Base-by-base conservation (phyloP, 2,888 invertebrate species). In the Sisyra nigra region DNA sequence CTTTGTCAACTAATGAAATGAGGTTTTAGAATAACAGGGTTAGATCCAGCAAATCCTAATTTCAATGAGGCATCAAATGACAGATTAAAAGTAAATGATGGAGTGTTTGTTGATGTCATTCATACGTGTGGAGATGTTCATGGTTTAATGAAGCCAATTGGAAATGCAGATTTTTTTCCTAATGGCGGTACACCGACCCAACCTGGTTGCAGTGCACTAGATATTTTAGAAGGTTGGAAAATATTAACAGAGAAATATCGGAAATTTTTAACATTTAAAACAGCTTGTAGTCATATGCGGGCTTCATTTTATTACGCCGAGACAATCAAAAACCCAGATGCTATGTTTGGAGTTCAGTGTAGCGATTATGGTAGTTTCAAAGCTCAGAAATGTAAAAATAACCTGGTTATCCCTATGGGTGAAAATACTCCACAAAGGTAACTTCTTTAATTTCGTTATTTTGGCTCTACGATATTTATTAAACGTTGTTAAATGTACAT, bases 41-140 rank as follows among this genome's bases (percentile, higher is more conserved):
- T 63, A 2, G 63, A 63, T 54, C 62, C 64, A 0, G 63, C 63
- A 0, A 39, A 56, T n/a, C 63, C 63, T 0, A 49, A 63, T 0
- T 63, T 63, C 43, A 48, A 52, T 0, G 46, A 54, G 3, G 48
- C 50, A 15, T 53, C 57, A 0, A 44, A 31, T 2, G 63, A 63
- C 47, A 51, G 56, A 3, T 45, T 63, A 18, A 52, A 47, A 2
- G 10, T 53, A 3, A 52, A 44, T 14, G 57, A 56, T 2, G 63
- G 56, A 0, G 48, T 46, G 6, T 61, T 63, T 44, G 61, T 63
- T 13, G 63, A 63, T 46, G 55, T 59, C 2, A 53, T 63, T 9
- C 64, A 63, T 42, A 61, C 63, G 0, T 61, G 57, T 34, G 57
- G 50, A 29, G 59, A 59, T 1, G 43, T 59, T 2, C 55, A 61